Conservation (phyloP, 2,113 vertebrate genomes). For the Strigops habroptila region DNA sequence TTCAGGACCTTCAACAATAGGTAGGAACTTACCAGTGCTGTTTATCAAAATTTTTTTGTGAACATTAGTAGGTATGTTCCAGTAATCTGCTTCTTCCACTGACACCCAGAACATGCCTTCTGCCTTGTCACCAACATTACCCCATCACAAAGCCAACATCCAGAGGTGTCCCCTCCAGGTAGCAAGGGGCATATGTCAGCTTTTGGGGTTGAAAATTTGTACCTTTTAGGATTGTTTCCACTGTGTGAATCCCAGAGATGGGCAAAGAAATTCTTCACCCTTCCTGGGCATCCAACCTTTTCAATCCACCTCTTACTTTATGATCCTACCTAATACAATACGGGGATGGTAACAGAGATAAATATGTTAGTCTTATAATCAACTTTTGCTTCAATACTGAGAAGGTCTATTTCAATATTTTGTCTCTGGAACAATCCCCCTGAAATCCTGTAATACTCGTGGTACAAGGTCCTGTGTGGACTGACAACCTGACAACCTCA, state of each 20-base stretch:
- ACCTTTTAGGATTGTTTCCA: not conserved
- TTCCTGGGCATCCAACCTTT: not conserved
- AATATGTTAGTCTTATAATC: not conserved
- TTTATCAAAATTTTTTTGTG: not conserved
- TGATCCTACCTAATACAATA: not conserved
- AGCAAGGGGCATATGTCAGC: not conserved
- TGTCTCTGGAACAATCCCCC: not conserved
- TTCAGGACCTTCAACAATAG: not conserved
- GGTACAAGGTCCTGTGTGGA: not conserved
- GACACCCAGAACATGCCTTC: not conserved
- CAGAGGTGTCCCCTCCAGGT: not conserved
- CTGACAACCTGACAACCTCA: not conserved
- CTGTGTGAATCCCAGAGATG: not conserved
- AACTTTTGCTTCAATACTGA: not conserved
- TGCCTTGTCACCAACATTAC: not conserved
- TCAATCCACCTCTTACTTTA: not conserved
- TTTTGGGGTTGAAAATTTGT: not conserved
- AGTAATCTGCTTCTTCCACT: not conserved
- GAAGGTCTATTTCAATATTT: not conserved
- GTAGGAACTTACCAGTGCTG: not conserved
- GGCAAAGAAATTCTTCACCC: not conserved
- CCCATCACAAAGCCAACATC: not conserved
- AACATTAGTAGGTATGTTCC: not conserved
- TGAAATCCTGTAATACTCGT: not conserved
- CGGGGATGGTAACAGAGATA: not conserved